Evolutionary conservation across 2,113 vertebrate species (phyloP).

Genomic region (Ellobius talpinus): DNA sequence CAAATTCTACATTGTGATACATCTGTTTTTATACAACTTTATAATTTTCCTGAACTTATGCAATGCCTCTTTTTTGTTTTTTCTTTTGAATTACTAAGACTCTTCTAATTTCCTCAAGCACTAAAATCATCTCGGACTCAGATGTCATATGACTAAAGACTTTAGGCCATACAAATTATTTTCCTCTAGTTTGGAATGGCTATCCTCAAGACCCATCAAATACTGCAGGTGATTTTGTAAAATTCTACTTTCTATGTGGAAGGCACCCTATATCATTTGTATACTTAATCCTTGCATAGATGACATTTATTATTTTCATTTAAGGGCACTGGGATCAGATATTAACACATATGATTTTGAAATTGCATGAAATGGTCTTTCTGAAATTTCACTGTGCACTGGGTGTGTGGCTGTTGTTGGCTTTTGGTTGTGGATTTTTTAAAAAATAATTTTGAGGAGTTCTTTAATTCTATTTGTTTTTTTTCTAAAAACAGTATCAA

Average conservation of each 20-base stretch:
- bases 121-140: not conserved
- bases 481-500: not conserved
- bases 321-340: not conserved
- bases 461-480: not conserved
- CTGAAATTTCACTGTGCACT: not conserved
- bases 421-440: not conserved
- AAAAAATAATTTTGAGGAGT: not conserved
- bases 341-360: not conserved
- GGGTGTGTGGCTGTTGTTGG: not conserved
- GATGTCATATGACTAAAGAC: not conserved
- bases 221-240: not conserved
- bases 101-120: not conserved
- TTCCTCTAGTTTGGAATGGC: not conserved
- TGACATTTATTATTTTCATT: not conserved
- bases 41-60: not conserved
- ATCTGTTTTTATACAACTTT: constrained; percentile 11
- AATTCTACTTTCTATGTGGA: not conserved
- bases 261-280: not conserved
- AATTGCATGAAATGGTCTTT: not conserved
- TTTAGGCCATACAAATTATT: not conserved
- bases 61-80: not conserved
- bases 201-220: not conserved
- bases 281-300: not conserved
- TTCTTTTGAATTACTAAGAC: not conserved
- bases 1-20: not conserved